phyloP scores from a whole-genome alignment of 2,797 vertebrate genomes.

The Passerculus sandwichensis region DNA sequence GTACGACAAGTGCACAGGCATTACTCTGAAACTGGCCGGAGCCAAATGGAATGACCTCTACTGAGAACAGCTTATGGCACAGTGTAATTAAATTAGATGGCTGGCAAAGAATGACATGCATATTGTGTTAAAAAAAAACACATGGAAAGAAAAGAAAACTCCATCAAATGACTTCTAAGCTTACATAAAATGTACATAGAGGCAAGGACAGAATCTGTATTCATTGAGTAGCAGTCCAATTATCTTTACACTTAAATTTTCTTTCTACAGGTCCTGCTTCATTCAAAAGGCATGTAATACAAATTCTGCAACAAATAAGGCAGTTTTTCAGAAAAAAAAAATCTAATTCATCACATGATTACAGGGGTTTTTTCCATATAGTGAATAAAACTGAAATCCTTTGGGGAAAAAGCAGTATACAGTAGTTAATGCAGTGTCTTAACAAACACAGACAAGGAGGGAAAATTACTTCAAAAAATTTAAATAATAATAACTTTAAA shows the following conservation, averaged over 20 bases:
- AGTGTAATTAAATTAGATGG: not conserved
- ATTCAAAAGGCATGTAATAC: not conserved
- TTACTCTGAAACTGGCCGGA: not conserved
- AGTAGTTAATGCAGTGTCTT: not conserved
- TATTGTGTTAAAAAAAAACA: not conserved
- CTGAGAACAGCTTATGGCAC: not conserved
- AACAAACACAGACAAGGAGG: not conserved
- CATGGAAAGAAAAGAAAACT: not conserved
- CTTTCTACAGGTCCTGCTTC: not conserved
- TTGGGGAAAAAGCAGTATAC: not conserved
- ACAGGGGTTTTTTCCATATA: not conserved
- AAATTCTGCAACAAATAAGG: not conserved
- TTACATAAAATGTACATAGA: not conserved
- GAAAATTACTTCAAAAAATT: not conserved
- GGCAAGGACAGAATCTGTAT: not conserved
- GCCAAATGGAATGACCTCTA: not conserved
- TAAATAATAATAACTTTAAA: not conserved
- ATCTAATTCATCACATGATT: not conserved
- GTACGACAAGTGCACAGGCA: not conserved
- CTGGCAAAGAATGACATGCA: not conserved
- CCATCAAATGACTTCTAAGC: not conserved
- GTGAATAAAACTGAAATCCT: not conserved
- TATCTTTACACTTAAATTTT: not conserved
- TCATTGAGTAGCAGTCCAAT: not conserved
- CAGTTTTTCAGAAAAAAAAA: constrained; percentile 23